Percentiles rank a stretch among this genome's conserved stretches.
Evolutionary conservation across 1,140 invertebrate genomes (phyloP).

Genomic region (Leptopilina boulardi): DNA sequence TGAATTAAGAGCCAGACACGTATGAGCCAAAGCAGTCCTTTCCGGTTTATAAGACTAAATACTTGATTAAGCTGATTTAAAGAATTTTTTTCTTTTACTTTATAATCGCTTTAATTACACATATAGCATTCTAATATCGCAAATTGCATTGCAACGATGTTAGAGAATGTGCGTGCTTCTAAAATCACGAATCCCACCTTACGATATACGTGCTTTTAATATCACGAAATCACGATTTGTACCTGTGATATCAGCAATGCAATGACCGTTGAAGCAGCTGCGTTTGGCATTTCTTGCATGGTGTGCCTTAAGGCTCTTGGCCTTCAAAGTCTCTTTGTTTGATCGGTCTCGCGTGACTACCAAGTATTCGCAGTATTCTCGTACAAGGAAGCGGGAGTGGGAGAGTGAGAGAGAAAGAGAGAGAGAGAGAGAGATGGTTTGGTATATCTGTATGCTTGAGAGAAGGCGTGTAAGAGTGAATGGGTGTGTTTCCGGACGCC

Average conservation of each 20-base stretch:
- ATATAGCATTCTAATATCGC: too few relatives aligned
- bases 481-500: slow-evolving; percentile 64
- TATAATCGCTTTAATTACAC: too few relatives aligned
- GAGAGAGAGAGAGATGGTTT: slow-evolving; percentile 33
- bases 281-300: slow-evolving; percentile 43
- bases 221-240: background rate
- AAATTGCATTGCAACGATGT: too few relatives aligned
- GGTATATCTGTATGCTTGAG: slow-evolving; percentile 37
- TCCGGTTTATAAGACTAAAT: background rate
- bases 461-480: slow-evolving; percentile 50
- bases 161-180: too few relatives aligned
- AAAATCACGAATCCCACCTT: background rate
- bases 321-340: slow-evolving; percentile 56
- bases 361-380: slow-evolving; percentile 37
- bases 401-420: background rate
- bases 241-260: background rate
- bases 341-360: slow-evolving; percentile 51
- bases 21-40: background rate
- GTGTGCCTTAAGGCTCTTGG: slow-evolving; percentile 36
- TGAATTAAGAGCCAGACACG: background rate
- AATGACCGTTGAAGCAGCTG: slow-evolving; percentile 58
- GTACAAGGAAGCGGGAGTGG: slow-evolving; percentile 31
- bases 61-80: background rate
- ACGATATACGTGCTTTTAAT: too few relatives aligned
- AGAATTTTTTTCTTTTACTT: too few relatives aligned